phyloP scores from a whole-genome alignment of 2,888 invertebrate genomes.

The Lottia gigantea region DNA sequence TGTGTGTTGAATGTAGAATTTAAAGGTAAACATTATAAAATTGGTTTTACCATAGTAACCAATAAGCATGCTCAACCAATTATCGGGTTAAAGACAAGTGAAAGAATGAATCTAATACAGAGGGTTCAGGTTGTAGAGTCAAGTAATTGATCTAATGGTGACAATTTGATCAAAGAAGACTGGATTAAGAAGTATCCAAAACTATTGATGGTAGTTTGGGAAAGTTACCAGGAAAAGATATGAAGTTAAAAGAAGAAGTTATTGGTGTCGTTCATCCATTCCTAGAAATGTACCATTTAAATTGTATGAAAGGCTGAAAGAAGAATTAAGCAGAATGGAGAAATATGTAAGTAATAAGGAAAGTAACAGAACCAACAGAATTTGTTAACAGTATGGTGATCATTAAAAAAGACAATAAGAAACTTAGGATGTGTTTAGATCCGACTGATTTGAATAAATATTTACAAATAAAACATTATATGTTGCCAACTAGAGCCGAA shows the following conservation, averaged over 20 bases:
- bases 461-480: background rate
- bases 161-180: background rate
- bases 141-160: background rate
- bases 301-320: background rate
- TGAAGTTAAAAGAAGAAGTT: background rate
- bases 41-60: background rate
- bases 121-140: background rate
- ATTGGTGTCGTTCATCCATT: background rate
- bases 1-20: background rate
- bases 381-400: background rate
- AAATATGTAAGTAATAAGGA: background rate
- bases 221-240: background rate
- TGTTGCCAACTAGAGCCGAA: background rate
- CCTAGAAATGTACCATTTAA: background rate
- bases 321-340: background rate
- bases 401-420: background rate
- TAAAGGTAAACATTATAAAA: background rate
- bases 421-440: background rate
- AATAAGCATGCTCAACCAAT: background rate
- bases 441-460: background rate
- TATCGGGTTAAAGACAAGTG: background rate
- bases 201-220: background rate
- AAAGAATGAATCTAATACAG: background rate
- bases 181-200: background rate
- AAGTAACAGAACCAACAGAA: background rate